phyloP scores from a whole-genome alignment of 2,113 vertebrate genomes.

The Xenopus laevis region DNA sequence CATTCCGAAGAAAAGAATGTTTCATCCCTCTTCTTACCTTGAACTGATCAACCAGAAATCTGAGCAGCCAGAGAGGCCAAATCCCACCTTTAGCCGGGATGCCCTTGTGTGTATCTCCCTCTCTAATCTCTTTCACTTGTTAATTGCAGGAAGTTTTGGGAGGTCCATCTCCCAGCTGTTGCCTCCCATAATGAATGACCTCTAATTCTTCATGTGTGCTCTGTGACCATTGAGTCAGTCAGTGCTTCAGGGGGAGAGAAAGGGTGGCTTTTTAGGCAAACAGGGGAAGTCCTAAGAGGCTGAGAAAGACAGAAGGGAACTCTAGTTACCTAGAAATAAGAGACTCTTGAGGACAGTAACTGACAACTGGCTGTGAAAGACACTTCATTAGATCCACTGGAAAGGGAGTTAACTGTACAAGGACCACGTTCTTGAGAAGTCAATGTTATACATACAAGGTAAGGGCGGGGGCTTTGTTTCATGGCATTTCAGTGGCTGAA shows the following conservation, averaged over 20 bases:
- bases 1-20: constrained; percentile 28
- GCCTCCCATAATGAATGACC: constrained; percentile 41
- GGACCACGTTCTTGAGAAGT: background rate
- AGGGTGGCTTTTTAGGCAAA: background rate
- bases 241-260: background rate
- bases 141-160: constrained; percentile 48
- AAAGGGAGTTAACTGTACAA: background rate
- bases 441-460: background rate
- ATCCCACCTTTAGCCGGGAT: constrained; percentile 32
- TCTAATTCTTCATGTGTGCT: background rate
- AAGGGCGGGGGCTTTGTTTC: background rate
- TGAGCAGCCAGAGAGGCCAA: constrained; percentile 25
- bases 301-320: background rate
- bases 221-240: background rate
- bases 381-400: background rate
- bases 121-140: constrained; percentile 34
- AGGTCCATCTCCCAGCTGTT: constrained; percentile 31
- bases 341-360: background rate
- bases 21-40: constrained; percentile 32
- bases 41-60: constrained; percentile 36
- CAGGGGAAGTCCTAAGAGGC: background rate
- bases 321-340: background rate
- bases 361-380: background rate
- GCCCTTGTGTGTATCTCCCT: constrained; percentile 41
- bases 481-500: too few relatives aligned